Conservation (phyloP, 2,888 invertebrate genomes). For the Ormyrus pomaceus region DNA sequence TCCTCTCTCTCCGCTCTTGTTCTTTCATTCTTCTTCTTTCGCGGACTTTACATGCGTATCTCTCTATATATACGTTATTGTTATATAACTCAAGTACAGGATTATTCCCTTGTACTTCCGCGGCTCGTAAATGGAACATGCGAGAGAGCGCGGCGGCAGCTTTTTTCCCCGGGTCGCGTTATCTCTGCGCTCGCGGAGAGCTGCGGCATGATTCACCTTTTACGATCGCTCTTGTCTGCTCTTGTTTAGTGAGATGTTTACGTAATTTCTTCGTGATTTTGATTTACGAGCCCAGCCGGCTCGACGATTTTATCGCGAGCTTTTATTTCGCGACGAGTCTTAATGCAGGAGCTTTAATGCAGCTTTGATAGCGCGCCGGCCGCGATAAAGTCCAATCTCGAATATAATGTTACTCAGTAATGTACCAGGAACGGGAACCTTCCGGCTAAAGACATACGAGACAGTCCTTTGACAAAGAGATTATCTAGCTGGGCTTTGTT, state of each 20-base stretch:
- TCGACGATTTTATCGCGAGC: slow-evolving; percentile 8
- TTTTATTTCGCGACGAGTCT: slow-evolving; percentile 23
- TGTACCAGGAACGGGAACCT: slow-evolving; percentile 18
- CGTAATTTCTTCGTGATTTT: slow-evolving; percentile 44
- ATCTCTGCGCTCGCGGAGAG: not conserved
- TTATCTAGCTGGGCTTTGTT: not conserved
- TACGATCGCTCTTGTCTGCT: slow-evolving; percentile 47
- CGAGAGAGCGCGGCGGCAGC: not conserved
- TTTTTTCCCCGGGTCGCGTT: not conserved
- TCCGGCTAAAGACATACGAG: slow-evolving; percentile 2
- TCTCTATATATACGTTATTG: slow-evolving; percentile 16
- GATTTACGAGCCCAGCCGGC: slow-evolving; percentile 37
- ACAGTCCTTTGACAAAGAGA: slow-evolving; percentile 9
- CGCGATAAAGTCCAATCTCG: slow-evolving; percentile 31
- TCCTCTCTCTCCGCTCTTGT: slow-evolving; percentile 1
- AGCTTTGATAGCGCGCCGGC: not conserved
- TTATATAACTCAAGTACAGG: slow-evolving; percentile 29
- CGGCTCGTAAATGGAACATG: slow-evolving; percentile 35
- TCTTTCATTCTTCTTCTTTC: slow-evolving; percentile 21
- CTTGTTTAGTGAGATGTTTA: slow-evolving; percentile 47
- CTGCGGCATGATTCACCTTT: slow-evolving; percentile 34
- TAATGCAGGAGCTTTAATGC: not conserved
- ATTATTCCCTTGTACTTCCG: slow-evolving; percentile 41
- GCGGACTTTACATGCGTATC: slow-evolving; percentile 14
- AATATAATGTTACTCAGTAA: slow-evolving; percentile 21